These are phyloP conservation scores for Noctua janthe DNA, from an alignment of 2,888 invertebrate genomes.

Conservation along the genomic window DNA sequence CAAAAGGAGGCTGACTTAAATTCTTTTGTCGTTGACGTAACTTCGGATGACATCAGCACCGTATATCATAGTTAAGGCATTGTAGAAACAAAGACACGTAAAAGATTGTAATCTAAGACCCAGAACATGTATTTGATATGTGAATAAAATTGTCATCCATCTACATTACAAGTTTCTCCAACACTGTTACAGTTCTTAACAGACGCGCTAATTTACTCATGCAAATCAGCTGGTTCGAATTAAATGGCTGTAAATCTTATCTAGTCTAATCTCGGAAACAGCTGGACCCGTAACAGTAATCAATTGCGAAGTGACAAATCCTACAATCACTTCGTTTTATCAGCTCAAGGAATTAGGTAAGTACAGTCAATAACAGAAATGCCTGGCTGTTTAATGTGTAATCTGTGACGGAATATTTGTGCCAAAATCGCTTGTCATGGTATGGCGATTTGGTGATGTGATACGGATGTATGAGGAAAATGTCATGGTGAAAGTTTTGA, in stretches of 20 bases:
- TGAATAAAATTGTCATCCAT: slow-evolving; percentile 18
- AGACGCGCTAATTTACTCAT: slow-evolving; percentile 24
- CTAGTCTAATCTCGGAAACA: slow-evolving; percentile 49
- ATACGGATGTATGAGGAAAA: background rate
- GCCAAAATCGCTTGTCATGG: background rate
- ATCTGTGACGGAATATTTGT: background rate
- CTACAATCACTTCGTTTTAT: slow-evolving; percentile 48
- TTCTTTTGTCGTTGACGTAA: slow-evolving; percentile 29
- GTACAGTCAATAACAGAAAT: background rate
- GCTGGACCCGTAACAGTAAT: slow-evolving; percentile 53
- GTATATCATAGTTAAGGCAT: slow-evolving; percentile 30
- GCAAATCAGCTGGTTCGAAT: slow-evolving; percentile 39
- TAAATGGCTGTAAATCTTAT: slow-evolving; percentile 38
- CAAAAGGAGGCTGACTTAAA: slow-evolving; percentile 3
- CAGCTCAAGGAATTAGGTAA: slow-evolving; percentile 16
- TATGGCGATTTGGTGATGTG: background rate
- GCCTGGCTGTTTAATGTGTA: background rate
- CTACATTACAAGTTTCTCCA: background rate
- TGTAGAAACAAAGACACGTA: slow-evolving; percentile 6
- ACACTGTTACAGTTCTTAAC: slow-evolving; percentile 6
- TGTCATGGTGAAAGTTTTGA: background rate
- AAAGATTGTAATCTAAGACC: slow-evolving; percentile 29
- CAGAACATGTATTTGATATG: slow-evolving; percentile 9
- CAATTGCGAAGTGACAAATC: slow-evolving; percentile 45
- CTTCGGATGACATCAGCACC: slow-evolving; percentile 41